phyloP scores from a whole-genome alignment of 2,113 vertebrate genomes.

The Paradoxurus hermaphroditus region DNA sequence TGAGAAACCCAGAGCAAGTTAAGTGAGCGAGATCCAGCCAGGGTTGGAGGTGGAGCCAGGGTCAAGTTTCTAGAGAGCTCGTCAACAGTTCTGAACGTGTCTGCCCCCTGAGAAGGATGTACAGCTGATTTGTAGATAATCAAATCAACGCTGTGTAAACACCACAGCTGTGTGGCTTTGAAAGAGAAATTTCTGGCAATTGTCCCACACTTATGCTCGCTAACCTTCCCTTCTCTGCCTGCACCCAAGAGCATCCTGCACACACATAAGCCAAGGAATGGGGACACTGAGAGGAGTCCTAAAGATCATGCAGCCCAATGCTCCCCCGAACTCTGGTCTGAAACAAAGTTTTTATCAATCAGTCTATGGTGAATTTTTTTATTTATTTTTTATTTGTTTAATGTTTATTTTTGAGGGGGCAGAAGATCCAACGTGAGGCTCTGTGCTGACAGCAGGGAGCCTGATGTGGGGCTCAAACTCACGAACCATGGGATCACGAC shows the following conservation, averaged over 20 bases:
- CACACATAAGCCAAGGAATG: neutral
- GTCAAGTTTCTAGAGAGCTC: neutral
- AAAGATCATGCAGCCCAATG: neutral
- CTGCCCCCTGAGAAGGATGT: neutral
- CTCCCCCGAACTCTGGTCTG: neutral
- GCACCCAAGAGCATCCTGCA: neutral
- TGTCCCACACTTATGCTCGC: neutral
- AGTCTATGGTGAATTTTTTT: neutral
- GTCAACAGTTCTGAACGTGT: neutral
- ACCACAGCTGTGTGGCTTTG: neutral
- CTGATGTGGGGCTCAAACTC: too few species aligned
- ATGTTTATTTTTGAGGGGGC: too few species aligned
- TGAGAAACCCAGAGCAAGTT: neutral
- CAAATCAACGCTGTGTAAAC: neutral
- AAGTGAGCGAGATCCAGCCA: neutral
- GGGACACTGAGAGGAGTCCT: neutral
- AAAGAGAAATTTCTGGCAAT: neutral
- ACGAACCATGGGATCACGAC: too few species aligned
- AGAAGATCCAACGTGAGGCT: too few species aligned
- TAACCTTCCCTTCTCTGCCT: neutral
- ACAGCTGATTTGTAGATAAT: neutral
- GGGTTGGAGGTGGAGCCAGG: neutral
- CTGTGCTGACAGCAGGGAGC: too few species aligned
- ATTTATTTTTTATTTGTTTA: too few species aligned
- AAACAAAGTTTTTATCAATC: neutral